phyloP scores from a whole-genome alignment of 2,888 invertebrate species.

The Trachelus troglodyta region DNA sequence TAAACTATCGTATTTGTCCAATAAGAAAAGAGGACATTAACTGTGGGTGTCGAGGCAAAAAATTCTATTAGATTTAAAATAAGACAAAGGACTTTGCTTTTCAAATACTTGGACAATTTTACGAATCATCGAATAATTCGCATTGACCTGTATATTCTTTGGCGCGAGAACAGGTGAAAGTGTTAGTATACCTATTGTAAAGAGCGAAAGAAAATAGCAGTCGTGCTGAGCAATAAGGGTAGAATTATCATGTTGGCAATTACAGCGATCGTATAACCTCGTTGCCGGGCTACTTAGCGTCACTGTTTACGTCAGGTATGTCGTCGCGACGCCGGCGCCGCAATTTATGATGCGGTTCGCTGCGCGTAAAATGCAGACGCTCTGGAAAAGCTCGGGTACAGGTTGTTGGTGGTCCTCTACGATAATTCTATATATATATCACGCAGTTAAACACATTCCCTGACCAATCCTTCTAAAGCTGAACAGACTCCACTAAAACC shows the following conservation, averaged over 20 bases:
- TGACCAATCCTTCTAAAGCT: neutral
- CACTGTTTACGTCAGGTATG: slow-evolving; percentile 38
- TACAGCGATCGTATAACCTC: neutral
- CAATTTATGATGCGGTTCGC: slow-evolving; percentile 40
- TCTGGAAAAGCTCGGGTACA: neutral
- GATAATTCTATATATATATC: neutral
- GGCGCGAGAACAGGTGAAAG: neutral
- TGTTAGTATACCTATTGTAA: neutral
- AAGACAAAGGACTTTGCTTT: neutral
- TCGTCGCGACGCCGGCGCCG: slow-evolving; percentile 34
- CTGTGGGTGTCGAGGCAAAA: neutral
- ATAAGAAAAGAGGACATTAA: neutral
- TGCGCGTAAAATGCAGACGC: slow-evolving; percentile 6
- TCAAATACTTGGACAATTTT: neutral
- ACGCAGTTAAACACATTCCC: neutral
- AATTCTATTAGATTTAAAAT: neutral
- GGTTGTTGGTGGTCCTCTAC: neutral
- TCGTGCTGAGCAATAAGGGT: neutral
- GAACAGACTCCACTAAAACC: neutral
- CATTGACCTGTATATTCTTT: neutral
- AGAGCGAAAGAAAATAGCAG: neutral
- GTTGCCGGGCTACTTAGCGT: slow-evolving; percentile 42
- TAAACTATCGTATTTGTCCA: neutral
- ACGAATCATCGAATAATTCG: neutral
- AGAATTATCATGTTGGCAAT: neutral